phyloP scores from a whole-genome alignment of 1,140 invertebrate genomes.

The Ptiloglossa arizonensis region DNA sequence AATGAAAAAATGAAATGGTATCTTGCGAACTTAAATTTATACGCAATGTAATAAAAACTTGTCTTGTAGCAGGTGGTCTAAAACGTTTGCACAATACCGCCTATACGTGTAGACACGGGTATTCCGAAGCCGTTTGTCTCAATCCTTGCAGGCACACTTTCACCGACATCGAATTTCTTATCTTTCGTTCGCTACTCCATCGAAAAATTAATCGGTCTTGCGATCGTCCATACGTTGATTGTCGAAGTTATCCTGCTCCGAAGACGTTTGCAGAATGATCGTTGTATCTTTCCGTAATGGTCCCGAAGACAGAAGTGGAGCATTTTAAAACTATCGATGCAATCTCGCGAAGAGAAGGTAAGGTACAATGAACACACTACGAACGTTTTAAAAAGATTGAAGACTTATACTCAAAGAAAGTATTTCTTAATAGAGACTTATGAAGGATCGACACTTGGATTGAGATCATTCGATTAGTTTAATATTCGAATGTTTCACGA shows the following conservation, averaged over 20 bases:
- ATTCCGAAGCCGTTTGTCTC: constrained; percentile 36
- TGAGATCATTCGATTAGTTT: too few relatives aligned
- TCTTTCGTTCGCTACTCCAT: constrained; percentile 2
- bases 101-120: constrained; percentile 12
- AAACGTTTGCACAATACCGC: constrained; percentile 33
- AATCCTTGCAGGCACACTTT: constrained; percentile 46
- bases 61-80: constrained; percentile 50
- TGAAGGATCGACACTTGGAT: too few relatives aligned
- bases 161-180: constrained; percentile 43
- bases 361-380: too few relatives aligned
- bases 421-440: too few relatives aligned
- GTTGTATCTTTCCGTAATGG: not conserved
- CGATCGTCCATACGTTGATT: not conserved
- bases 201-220: constrained; percentile 13
- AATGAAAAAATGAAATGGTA: constrained; percentile 17
- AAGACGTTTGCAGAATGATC: too few relatives aligned
- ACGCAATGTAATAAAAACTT: constrained; percentile 35
- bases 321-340: too few relatives aligned
- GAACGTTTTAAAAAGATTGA: too few relatives aligned
- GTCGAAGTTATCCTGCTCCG: not conserved
- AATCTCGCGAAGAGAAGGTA: too few relatives aligned
- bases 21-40: not conserved
- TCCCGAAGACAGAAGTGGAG: not conserved
- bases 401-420: too few relatives aligned
- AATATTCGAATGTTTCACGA: too few relatives aligned